These are phyloP conservation scores for Prochilodus magdalenae DNA, from an alignment of 2,113 vertebrate species.

Conservation along the genomic window DNA sequence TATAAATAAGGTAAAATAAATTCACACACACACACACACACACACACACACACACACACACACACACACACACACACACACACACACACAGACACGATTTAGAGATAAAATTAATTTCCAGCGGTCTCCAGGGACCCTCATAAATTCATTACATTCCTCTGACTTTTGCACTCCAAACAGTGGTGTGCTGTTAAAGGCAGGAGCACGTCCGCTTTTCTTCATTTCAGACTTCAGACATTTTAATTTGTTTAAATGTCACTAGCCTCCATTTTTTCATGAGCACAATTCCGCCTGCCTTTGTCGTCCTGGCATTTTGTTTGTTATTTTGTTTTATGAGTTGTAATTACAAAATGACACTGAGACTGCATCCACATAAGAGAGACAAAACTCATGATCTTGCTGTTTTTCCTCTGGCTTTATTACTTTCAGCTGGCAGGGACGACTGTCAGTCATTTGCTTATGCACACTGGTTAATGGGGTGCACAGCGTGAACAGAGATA, in stretches of 20 bases:
- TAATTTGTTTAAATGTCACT: slow-evolving; percentile 41
- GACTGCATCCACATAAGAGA: neutral
- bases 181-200: neutral
- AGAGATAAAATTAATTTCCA: slow-evolving; percentile 1
- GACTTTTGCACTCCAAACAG: slow-evolving; percentile 11
- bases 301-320: slow-evolving; percentile 22
- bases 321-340: slow-evolving; percentile 30
- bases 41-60: too few species aligned
- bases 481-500: neutral
- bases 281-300: neutral
- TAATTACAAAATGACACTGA: neutral
- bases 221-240: neutral
- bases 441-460: neutral
- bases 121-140: neutral
- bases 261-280: slow-evolving; percentile 10
- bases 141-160: slow-evolving; percentile 3
- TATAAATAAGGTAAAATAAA: too few species aligned
- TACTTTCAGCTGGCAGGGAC: slow-evolving; percentile 3
- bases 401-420: neutral
- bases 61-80: slow-evolving; percentile 9
- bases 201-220: neutral
- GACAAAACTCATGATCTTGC: slow-evolving; percentile 3
- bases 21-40: too few species aligned
- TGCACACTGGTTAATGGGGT: neutral
- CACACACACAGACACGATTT: neutral